These are phyloP conservation scores for Loxodonta africana DNA, from an alignment of 2,113 vertebrate species.

Conservation along the genomic window DNA sequence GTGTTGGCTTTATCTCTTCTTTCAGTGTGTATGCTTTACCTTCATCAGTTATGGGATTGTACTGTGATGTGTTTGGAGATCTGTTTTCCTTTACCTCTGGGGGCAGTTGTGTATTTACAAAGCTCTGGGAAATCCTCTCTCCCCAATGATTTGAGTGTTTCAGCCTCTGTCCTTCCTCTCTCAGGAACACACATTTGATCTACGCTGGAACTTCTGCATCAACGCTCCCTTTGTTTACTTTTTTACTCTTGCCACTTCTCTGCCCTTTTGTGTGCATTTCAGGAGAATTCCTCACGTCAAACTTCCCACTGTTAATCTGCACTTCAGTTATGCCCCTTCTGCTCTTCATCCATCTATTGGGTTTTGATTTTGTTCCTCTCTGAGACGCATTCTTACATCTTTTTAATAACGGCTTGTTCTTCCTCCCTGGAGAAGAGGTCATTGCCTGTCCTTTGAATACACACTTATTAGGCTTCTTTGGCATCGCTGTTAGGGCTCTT, in stretches of 20 bases:
- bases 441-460: background rate
- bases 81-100: background rate
- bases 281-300: background rate
- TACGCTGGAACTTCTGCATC: background rate
- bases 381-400: background rate
- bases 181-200: background rate
- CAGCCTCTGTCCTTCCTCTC: background rate
- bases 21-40: background rate
- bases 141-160: background rate
- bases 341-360: background rate
- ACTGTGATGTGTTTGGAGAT: background rate
- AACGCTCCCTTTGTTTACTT: background rate
- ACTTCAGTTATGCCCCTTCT: background rate
- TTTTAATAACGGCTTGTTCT: background rate
- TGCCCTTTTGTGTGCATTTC: background rate
- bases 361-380: background rate
- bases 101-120: background rate
- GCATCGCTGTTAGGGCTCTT: background rate
- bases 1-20: background rate
- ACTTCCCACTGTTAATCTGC: background rate
- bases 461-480: background rate
- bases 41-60: background rate
- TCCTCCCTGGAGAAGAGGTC: background rate
- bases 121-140: background rate
- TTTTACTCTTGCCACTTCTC: background rate